Evolutionary conservation across 2,113 vertebrate genomes (phyloP), one percentile per base, ranked within the genome.

Genomic region (Cheirogaleus medius): DNA sequence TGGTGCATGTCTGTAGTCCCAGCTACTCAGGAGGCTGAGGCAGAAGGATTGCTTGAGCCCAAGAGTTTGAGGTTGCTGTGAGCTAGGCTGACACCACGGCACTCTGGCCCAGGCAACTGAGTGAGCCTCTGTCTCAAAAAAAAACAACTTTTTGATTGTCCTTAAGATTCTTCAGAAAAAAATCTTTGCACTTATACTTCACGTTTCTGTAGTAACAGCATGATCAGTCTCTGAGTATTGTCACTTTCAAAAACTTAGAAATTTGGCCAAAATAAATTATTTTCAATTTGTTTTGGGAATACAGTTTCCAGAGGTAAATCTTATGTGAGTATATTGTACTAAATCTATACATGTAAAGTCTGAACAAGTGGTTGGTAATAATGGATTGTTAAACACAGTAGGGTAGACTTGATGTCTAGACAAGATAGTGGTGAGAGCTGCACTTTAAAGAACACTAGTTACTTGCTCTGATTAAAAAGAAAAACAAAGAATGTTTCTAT

Each of bases 371-470:
- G 95, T 90, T 98, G 93, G 91, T 96, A 98, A 97, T 96, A 98
- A 98, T 84, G 84, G 91, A 82, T 12, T 95, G 88, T 88, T 93
- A 92, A 98, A 91, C 76, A 98, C 77, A 96, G 71, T 80, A 92
- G 69, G 95, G 98, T 80, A 98, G 98, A 98, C 98, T 88, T 98
- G 99, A 99, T 99, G 99, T 99, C 99, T 99, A 99, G 99, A 99
- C 99, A 98, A 99, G 99, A 99, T 99, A 98, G 97, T 92, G 58
- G 81, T 73, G 86, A 98, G 49, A 86, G 84, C 64, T 74, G 29
- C 5, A 96, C 94, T 97, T 98, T 97, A 94, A 98, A 98, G 97
- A 98, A 98, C 93, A 85, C 64, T 89, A 39, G 42, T 94, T 92
- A 95, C 97, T 98, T 56, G 2, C 56, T 96, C 96, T 98, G 87